Percentiles rank a stretch among this genome's conserved stretches.
Evolutionary conservation across 2,888 invertebrate genomes (phyloP).

Genomic region (Lordiphosa andalusiaca): DNA sequence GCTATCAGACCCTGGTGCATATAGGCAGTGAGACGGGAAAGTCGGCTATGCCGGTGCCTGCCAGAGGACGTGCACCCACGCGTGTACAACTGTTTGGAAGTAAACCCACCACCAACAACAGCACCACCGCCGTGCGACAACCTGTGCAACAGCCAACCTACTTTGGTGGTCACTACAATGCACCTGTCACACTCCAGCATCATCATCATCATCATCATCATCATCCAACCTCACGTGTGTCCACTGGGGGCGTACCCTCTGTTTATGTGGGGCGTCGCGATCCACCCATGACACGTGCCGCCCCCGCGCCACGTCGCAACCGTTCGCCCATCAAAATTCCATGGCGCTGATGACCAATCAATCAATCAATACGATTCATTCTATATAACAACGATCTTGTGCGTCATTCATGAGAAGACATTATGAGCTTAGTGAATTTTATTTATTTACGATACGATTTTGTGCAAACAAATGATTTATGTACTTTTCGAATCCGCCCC

Average conservation of each 20-base stretch:
- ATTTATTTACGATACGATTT: slow-evolving; percentile 25
- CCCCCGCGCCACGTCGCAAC: slow-evolving; percentile 72
- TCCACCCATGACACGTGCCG: slow-evolving; percentile 43
- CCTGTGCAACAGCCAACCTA: slow-evolving; percentile 47
- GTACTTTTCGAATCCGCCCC: slow-evolving; percentile 16
- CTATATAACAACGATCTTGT: slow-evolving; percentile 19
- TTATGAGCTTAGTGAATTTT: slow-evolving; percentile 11
- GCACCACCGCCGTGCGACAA: slow-evolving; percentile 8
- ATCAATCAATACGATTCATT: slow-evolving; percentile 23
- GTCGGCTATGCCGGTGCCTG: slow-evolving; percentile 13
- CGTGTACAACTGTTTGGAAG: slow-evolving; percentile 66
- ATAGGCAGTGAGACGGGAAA: slow-evolving; percentile 63
- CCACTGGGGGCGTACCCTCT: slow-evolving; percentile 35
- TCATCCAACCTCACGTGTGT: slow-evolving; percentile 24
- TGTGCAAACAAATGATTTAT: slow-evolving; percentile 42
- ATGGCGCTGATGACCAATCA: slow-evolving; percentile 51
- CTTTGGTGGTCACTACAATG: slow-evolving; percentile 66
- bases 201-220: slow-evolving; percentile 14
- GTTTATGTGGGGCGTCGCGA: slow-evolving; percentile 69
- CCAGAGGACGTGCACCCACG: slow-evolving; percentile 61
- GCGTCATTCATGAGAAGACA: slow-evolving; percentile 19
- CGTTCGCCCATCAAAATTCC: slow-evolving; percentile 79
- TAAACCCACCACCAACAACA: slow-evolving; percentile 40
- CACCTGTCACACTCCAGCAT: slow-evolving; percentile 34
- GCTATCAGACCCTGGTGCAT: slow-evolving; percentile 78